Evolutionary conservation across 1,140 invertebrate species (phyloP).

Genomic region (Argopecten irradians): DNA sequence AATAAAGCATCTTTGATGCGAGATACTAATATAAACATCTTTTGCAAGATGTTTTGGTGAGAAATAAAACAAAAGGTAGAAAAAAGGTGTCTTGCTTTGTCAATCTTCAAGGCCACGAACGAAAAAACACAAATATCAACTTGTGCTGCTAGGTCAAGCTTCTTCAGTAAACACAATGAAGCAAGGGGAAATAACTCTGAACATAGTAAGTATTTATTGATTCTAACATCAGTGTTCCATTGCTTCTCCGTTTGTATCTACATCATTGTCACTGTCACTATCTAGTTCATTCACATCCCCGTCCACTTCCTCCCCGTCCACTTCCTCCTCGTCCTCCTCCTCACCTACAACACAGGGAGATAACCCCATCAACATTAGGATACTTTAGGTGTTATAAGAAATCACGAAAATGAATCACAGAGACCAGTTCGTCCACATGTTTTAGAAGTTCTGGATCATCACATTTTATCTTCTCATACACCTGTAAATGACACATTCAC

Average conservation of each 20-base stretch:
- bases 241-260: slow-evolving; percentile 1
- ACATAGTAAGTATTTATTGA: neutral
- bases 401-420: no score
- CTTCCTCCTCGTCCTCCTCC: neutral
- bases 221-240: slow-evolving; percentile 2
- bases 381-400: no score
- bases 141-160: neutral
- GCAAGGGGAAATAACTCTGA: neutral
- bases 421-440: slow-evolving; percentile 69
- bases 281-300: neutral
- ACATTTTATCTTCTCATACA: slow-evolving; percentile 63
- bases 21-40: no score
- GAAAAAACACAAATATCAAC: neutral
- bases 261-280: slow-evolving; percentile 37
- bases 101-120: neutral
- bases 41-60: neutral
- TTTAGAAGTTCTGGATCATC: slow-evolving; percentile 65
- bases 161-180: neutral
- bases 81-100: neutral
- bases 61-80: neutral
- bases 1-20: no score
- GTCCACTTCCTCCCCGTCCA: neutral
- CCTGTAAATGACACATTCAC: slow-evolving; percentile 49
- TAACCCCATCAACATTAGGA: no score
- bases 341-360: slow-evolving; percentile 28